Base-by-base conservation (phyloP, 2,113 vertebrate genomes). In the Antennarius striatus region DNA sequence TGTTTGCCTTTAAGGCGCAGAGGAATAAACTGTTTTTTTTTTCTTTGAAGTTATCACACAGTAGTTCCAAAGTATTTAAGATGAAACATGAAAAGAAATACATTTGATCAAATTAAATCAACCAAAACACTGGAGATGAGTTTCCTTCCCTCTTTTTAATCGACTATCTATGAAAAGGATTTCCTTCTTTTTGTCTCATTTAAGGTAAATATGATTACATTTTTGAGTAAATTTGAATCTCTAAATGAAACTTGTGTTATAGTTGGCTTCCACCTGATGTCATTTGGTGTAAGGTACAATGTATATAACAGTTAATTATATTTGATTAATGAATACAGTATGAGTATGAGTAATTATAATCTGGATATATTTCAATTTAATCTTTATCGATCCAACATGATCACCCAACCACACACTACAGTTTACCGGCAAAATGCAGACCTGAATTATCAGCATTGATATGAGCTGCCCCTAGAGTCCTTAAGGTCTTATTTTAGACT, bases 21-120 rank as follows among this genome's bases (percentile, higher is more conserved):
- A 67, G 71, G 58, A 86, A 89, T 81, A 89, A 89, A 92, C 81
- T 67, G 56, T 71, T 68, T 75, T 77, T 82, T 72, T 60, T 70
- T 75, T 79, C 88, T 90, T 91, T 92, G 86, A 92, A 90, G 83
- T 87, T 74, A 56, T 79, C 48, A 72, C 71, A 86, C 67, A 50
- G 36, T 47, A 79, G 71, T 67, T 63, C 52, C 67, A 77, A 72
- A 62, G 61, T 71, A 79, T 69, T 58, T 82, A 84, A 91, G 85
- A 82, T 56, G 76, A 85, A 86, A 88, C 65, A 89, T 75, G 60
- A 71, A 86, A 87, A 73, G 42, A 68, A 57, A 71, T 60, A 63
- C 59, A 68, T 86, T 73, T 76, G 66, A 86, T 86, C 51, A 79
- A 65, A 84, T 82, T 52, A 54, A 59, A 63, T 73, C 61, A 59